Evolutionary conservation across 2,113 vertebrate species (phyloP).

Genomic region (Struthidea cinerea): DNA sequence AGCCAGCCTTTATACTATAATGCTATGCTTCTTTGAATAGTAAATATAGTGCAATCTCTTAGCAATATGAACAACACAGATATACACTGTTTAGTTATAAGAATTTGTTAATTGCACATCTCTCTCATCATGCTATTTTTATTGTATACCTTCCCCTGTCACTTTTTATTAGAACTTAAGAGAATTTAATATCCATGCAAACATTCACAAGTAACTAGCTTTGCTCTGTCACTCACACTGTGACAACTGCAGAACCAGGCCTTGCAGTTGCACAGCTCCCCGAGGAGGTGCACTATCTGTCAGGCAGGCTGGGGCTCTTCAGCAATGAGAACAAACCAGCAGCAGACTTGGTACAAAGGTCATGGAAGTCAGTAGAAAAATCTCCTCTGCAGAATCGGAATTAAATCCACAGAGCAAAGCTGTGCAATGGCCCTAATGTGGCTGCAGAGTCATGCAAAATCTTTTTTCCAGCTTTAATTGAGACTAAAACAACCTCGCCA

Average conservation of each 20-base stretch:
- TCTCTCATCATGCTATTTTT: neutral
- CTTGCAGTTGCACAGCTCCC: neutral
- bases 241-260: neutral
- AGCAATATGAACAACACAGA: neutral
- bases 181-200: neutral
- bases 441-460: neutral
- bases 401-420: neutral
- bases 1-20: neutral
- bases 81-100: neutral
- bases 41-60: neutral
- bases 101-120: neutral
- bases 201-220: neutral
- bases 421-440: neutral
- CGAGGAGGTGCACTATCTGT: neutral
- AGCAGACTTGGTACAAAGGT: neutral
- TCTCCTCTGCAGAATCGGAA: neutral
- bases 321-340: neutral
- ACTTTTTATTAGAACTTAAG: neutral
- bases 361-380: neutral
- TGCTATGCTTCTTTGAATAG: neutral
- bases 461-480: neutral
- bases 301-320: neutral
- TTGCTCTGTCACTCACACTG: neutral
- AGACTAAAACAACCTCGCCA: neutral
- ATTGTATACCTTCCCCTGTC: neutral